A percentile compares a stretch with the other conserved stretches of the same genome.
These are phyloP conservation scores for Pipistrellus pygmaeus DNA, from an alignment of 2,797 vertebrate species.

Conservation along the genomic window DNA sequence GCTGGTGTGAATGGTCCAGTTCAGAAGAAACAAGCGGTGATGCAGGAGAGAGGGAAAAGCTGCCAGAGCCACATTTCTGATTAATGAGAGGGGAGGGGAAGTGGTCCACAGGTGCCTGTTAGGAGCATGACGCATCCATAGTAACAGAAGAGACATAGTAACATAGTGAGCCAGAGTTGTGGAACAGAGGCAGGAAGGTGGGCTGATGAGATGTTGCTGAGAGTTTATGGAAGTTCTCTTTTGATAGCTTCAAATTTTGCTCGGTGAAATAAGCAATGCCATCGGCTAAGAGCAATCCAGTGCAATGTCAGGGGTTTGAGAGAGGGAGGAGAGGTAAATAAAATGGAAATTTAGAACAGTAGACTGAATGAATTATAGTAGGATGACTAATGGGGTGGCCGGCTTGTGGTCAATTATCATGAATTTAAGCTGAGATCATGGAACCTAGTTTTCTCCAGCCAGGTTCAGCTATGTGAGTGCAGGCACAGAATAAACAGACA, in stretches of 20 bases:
- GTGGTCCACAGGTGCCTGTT: background rate
- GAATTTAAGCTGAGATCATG: background rate
- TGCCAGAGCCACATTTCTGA: background rate
- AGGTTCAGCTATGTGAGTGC: background rate
- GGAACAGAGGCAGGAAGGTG: background rate
- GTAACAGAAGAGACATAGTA: background rate
- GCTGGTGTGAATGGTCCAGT: background rate
- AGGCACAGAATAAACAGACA: background rate
- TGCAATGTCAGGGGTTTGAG: background rate
- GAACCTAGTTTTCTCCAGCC: background rate
- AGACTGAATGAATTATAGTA: background rate
- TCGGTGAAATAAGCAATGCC: background rate
- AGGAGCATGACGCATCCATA: too few relatives aligned
- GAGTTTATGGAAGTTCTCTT: background rate
- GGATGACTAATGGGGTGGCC: background rate
- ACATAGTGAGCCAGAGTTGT: too few relatives aligned
- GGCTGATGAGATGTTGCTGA: background rate
- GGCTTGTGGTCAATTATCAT: background rate
- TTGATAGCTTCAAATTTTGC: background rate
- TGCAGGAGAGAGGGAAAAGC: background rate
- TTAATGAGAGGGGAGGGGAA: background rate
- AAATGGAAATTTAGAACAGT: background rate
- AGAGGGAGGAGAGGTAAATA: background rate
- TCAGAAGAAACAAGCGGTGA: background rate
- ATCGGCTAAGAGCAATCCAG: background rate